Evolutionary conservation across 2,888 invertebrate genomes (phyloP).

Genomic region (Agrotis puta): DNA sequence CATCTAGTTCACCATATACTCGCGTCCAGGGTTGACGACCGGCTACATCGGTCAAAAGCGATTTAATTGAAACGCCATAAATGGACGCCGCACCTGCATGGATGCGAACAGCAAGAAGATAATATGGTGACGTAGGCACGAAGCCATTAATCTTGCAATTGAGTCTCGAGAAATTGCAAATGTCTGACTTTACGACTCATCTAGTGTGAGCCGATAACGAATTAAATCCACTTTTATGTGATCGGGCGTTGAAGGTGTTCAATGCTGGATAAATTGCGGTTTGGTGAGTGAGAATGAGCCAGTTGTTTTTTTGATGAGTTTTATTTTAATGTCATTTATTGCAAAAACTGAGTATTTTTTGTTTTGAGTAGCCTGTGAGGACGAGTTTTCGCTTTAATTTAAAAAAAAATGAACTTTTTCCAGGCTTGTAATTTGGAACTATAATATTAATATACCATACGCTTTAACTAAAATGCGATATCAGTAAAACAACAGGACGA

Average conservation of each 20-base stretch:
- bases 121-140: slow-evolving; percentile 59
- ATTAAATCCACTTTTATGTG: slow-evolving; percentile 58
- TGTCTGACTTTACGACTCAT: slow-evolving; percentile 55
- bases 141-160: slow-evolving; percentile 68
- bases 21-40: slow-evolving; percentile 64
- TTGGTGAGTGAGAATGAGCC: slow-evolving; percentile 14
- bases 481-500: slow-evolving; percentile 18
- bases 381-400: neutral
- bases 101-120: slow-evolving; percentile 65
- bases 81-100: slow-evolving; percentile 80
- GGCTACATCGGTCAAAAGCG: slow-evolving; percentile 82
- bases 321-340: slow-evolving; percentile 23
- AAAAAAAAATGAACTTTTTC: neutral
- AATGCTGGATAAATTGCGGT: slow-evolving; percentile 37
- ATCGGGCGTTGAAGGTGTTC: slow-evolving; percentile 37
- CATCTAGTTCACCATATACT: slow-evolving; percentile 56
- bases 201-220: slow-evolving; percentile 49
- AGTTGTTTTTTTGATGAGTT: slow-evolving; percentile 19
- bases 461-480: slow-evolving; percentile 5
- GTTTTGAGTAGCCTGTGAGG: too few species aligned
- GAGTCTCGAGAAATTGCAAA: slow-evolving; percentile 68
- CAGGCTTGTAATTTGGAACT: neutral
- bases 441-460: slow-evolving; percentile 2
- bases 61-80: slow-evolving; percentile 88
- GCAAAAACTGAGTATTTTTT: too few species aligned